Evolutionary conservation across 2,797 vertebrate species (phyloP).

Genomic region (Florisuga fusca): DNA sequence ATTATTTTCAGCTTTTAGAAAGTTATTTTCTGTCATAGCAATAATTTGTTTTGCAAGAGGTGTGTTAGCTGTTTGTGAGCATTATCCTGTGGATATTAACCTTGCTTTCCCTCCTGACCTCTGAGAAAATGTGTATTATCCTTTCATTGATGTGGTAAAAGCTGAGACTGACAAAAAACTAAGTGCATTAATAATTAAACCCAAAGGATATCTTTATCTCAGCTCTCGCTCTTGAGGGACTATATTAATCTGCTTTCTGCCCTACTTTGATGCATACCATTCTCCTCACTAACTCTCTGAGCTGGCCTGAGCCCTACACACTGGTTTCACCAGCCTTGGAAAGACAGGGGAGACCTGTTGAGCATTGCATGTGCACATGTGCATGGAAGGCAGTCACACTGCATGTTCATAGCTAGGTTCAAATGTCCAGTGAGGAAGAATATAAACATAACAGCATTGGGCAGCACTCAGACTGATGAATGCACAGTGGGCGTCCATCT

Average conservation of each 20-base stretch:
- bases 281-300: not conserved
- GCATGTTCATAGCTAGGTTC: not conserved
- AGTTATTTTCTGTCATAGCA: not conserved
- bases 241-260: not conserved
- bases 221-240: not conserved
- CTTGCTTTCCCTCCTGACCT: not conserved
- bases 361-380: not conserved
- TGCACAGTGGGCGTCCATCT: accelerated
- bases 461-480: not conserved
- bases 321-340: not conserved
- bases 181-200: conserved; percentile 12
- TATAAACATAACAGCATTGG: not conserved
- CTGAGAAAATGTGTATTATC: not conserved
- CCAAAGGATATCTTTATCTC: not conserved
- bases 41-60: not conserved
- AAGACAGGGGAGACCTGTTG: not conserved
- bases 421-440: not conserved
- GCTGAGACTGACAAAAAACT: not conserved
- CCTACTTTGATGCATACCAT: not conserved
- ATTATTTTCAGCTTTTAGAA: not conserved
- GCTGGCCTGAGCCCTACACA: not conserved
- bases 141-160: not conserved
- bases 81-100: not conserved
- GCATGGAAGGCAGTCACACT: not conserved
- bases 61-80: not conserved